Evolutionary conservation across 2,113 vertebrate genomes (phyloP), one percentile per base, ranked within the genome.

Genomic region (Myrmophylax atrothorax): DNA sequence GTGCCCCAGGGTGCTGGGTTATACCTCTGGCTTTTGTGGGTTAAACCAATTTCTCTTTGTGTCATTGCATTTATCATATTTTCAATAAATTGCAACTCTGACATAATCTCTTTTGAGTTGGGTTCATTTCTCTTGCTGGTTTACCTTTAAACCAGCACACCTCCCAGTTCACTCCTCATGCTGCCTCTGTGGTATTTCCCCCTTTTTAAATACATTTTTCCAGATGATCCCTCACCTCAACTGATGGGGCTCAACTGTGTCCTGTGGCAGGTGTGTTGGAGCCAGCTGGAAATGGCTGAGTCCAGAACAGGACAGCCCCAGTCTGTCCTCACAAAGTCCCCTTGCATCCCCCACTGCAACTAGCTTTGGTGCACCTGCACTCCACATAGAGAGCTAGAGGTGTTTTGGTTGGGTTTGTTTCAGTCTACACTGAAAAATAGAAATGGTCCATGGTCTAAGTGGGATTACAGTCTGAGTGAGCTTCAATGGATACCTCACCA

Each of bases 361-460:
- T 31, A 44, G 28, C 0, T 0, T 10, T 20, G 18, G 24, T 14
- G 22, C 44, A n/a, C 13, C 20, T 9, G 4, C 14, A 40, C 3
- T 4, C 10, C 0, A 3, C 22, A 38, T 3, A 66, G 26, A 16
- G 4, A 73, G 3, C 40, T 55, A 6, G 9, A 63, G 62, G 5
- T 52, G 12, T 5, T 76, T 79, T 85, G 4, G 4, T 38, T 38
- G 20, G 8, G 18, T 73, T 73, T 66, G 10, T 22, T 78, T 52
- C 19, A 63, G 7, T 40, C 47, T 60, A 9, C 7, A 13, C 4
- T 26, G 25, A n/a, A 78, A 93, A 91, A 46, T 1, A 59, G 3
- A 50, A 66, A 59, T 33, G 4, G 4, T 7, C 2, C 0, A 9
- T 31, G 19, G 82, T 84, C 29, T 72, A 25, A 40, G 56, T 19